A percentile compares a stretch with the other conserved stretches of the same genome.
phyloP scores from a whole-genome alignment of 2,113 vertebrate genomes.

The Cariama cristata region DNA sequence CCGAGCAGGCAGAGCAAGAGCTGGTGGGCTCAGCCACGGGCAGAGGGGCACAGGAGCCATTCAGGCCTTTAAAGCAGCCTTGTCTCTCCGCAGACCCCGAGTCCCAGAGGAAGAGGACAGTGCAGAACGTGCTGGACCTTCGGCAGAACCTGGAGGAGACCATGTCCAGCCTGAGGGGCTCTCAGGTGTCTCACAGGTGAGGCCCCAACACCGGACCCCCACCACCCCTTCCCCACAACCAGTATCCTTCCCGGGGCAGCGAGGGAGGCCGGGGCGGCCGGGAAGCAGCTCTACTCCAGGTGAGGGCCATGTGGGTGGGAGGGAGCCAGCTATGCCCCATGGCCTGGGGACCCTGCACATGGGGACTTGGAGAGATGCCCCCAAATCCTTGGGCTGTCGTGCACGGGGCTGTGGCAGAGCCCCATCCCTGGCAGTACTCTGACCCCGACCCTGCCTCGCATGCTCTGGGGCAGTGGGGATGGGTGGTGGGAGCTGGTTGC shows the following conservation, averaged over 20 bases:
- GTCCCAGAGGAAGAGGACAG: constrained; percentile 94
- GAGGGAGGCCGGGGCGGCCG: accelerated
- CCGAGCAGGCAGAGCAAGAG: not conserved
- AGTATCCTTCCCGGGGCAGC: not conserved
- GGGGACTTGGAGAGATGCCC: not conserved
- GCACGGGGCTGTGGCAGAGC: not conserved
- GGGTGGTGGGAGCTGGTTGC: not conserved
- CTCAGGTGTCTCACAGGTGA: constrained; percentile 94
- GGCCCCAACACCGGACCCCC: accelerated
- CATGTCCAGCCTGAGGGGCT: constrained; percentile 94
- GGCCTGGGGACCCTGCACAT: not conserved
- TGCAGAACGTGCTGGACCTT: constrained; percentile 96
- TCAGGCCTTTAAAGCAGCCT: not conserved
- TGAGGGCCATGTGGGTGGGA: not conserved
- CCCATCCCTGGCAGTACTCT: not conserved
- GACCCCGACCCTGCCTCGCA: accelerated
- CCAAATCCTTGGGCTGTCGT: accelerated
- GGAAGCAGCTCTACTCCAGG: accelerated
- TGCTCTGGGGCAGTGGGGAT: not conserved
- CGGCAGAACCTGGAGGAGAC: constrained; percentile 98
- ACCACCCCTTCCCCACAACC: not conserved
- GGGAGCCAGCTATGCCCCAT: accelerated
- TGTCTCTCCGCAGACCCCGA: constrained; percentile 85
- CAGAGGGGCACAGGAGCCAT: not conserved
- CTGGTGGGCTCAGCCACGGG: accelerated